Base-by-base conservation (phyloP, 2,113 vertebrate genomes). In the Zosterops pallidus region DNA sequence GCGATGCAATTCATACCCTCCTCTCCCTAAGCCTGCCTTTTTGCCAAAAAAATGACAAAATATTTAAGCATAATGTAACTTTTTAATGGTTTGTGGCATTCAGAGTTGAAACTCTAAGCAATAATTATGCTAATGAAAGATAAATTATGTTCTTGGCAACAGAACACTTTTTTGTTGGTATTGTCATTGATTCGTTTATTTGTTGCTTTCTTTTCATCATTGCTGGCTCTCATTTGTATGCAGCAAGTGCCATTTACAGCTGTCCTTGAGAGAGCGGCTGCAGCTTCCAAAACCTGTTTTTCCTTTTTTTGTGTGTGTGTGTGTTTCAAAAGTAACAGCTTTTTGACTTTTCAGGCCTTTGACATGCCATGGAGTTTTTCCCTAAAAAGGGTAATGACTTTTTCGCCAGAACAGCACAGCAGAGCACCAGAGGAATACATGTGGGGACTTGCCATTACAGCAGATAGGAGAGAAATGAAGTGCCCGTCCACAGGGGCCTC, bases 121-220 rank as follows among this genome's bases (percentile, higher is more conserved):
- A 93, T 94, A 95, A 97, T 93, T 92, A 96, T 84, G 83, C 72
- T 95, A 94, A 94, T 86, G 76, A 94, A 83, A 93, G 91, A 94
- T 67, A 90, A 95, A 96, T 63, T 67, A 79, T 89, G 94, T 96
- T 96, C 83, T 92, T 93, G 93, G 95, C 93, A 96, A 80, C 37
- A 75, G 89, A 92, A 70, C 44, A 41, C 64, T 86, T 85, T 86
- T 88, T 86, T 60, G 44, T 78, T 86, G 95, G 89, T 91, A 93
- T 95, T 95, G 86, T 93, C 76, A 50, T 90, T 53, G 80, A 65
- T 89, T 94, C 94, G 90, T 93, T 94, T 95, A 83, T 96, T 86
- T 71, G 76, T 78, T 88, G 57, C 28, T 60, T 95, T 95, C 78
- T 94, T 92, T 82, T 93, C 85, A 64, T 81, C 44, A 6, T 72